Conservation (phyloP, 2,888 invertebrate species). For the Mayetiola destructor region DNA sequence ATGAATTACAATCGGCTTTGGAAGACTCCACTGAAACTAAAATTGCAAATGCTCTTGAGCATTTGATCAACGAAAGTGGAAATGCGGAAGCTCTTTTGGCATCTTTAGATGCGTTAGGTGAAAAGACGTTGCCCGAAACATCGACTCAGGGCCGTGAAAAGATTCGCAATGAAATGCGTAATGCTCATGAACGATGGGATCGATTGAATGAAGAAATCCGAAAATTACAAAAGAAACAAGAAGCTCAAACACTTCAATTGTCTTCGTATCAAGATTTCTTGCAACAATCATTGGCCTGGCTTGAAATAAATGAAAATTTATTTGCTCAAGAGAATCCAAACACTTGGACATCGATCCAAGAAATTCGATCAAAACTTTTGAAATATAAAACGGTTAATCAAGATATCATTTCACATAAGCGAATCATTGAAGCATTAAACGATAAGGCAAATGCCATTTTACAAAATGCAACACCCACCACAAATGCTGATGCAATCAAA, state of each 20-base stretch:
- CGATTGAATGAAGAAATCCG: slow-evolving; percentile 67
- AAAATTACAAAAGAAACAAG: slow-evolving; percentile 71
- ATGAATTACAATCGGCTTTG: slow-evolving; percentile 45
- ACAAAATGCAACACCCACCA: slow-evolving; percentile 34
- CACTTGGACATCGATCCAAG: slow-evolving; percentile 64
- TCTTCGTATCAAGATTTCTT: slow-evolving; percentile 74
- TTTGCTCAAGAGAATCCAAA: slow-evolving; percentile 54
- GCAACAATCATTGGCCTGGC: slow-evolving; percentile 70
- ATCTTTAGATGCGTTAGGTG: slow-evolving; percentile 61
- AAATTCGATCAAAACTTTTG: slow-evolving; percentile 66
- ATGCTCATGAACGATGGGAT: slow-evolving; percentile 77
- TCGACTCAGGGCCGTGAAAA: slow-evolving; percentile 80
- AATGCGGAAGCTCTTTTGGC: slow-evolving; percentile 68
- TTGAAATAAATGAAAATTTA: slow-evolving; percentile 69
- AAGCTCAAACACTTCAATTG: slow-evolving; percentile 68
- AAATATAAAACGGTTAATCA: slow-evolving; percentile 78
- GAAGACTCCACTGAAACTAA: slow-evolving; percentile 50
- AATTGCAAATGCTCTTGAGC: slow-evolving; percentile 48
- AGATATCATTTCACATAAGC: slow-evolving; percentile 79
- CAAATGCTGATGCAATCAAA: slow-evolving; percentile 43
- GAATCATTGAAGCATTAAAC: slow-evolving; percentile 76
- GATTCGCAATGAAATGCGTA: slow-evolving; percentile 69
- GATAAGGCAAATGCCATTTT: slow-evolving; percentile 69
- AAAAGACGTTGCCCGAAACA: slow-evolving; percentile 83
- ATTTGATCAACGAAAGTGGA: slow-evolving; percentile 63